Evolutionary conservation across 1,140 invertebrate genomes (phyloP), one percentile per base, ranked within the genome.

Genomic region (Leptinotarsa defecta): DNA sequence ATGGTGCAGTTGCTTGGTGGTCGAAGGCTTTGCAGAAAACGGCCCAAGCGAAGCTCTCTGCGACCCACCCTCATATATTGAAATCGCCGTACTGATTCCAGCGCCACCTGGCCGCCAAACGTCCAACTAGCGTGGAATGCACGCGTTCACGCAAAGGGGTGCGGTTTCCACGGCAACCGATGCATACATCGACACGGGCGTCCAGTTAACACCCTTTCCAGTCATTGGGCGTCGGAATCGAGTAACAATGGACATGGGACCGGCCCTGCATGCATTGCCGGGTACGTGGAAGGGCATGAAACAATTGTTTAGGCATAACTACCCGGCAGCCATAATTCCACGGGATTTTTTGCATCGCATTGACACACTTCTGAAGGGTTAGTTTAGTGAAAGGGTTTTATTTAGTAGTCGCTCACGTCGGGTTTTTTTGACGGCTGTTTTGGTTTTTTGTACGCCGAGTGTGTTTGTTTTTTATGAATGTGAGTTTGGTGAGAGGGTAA

Each of bases 321-420:
- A 48, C n/a, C 24, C n/a, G 67, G 34, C 67, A 19, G 67, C 67
- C 67, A 68, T 68, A 43, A 68, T 68, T 68, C 43, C 19, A 43
- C n/a, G 11, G 13, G 11, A 43, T 68, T 68, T 43, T 48, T 43
- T 68, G 27, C 43, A 68, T 13, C 43, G 17, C 15, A 68, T 68
- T 68, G 67, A 68, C 67, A 68, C 34, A 68, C 67, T 68, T 68
- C 43, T 49, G 43, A 68, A 68, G 34, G 67, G 67, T 68, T 68
- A 48, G n/a, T 68, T 48, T 48, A 1, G 34, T 19, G n/a, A 68
- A 68, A 68, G 67, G 67, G 67, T 49, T 68, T 68, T 68, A 68
- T 68, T 43, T 68, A 3, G 34, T 27, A 68, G 24, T 48, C 67
- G n/a, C 13, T 57, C 52, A 43, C 67, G 34, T 43, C 43, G 67